Evolutionary conservation across 2,113 vertebrate species (phyloP), one percentile per base, ranked within the genome.

Genomic region (Chionomys nivalis): DNA sequence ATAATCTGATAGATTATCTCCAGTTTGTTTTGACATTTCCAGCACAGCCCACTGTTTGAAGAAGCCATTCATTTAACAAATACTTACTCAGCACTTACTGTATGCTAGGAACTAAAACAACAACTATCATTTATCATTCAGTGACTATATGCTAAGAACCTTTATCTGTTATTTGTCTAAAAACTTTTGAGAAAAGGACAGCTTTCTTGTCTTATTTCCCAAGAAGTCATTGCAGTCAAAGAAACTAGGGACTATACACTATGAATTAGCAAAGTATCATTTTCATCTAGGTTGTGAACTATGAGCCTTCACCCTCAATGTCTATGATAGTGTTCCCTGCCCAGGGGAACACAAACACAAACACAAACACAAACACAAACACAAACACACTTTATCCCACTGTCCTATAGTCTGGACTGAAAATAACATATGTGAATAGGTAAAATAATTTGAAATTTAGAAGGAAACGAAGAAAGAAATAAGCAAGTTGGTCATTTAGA

Each of bases 1-100:
- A 87, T 95, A 89, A 91, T 82, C 47, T 93, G 93, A 87, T 81
- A 72, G 58, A 92, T 96, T 92, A 79, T 94, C 77, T 90, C 9
- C 24, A 73, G 87, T 94, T 93, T 70, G 33, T 91, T 93, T 94
- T 92, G 82, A 73, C 47, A 23, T 91, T 87, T 93, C 73, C 87
- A 75, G 21, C 16, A 83, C 81, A 94, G 31, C 66, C 66, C 39
- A 63, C 49, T 94, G 7, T 91, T 91, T 89, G 78, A 94, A 36
- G 31, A 63, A 61, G 88, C 61, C 31, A 92, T 83, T 88, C 19
- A 90, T 94, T 88, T 17, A 79, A 82, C 28, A 94, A 92, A 76
- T 76, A 82, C 68, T 96, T 86, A 83, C 79, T 94, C 47, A 93
- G 47, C 33, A 88, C 23, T 89, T 95, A 87, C 6, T 91, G 3